Evolutionary conservation across 1,140 invertebrate genomes (phyloP).

Genomic region (Helicoverpa armigera): DNA sequence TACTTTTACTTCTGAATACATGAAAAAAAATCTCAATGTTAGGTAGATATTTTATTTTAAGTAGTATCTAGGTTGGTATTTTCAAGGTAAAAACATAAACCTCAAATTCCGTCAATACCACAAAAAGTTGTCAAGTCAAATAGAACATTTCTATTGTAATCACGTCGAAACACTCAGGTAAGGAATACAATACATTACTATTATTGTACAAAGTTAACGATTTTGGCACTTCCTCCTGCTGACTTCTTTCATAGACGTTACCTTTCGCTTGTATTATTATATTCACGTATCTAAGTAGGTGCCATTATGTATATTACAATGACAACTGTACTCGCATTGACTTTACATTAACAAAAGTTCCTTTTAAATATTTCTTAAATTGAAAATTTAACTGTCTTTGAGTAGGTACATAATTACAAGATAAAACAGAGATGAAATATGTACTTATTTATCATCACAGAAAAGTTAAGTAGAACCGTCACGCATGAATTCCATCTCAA

Average conservation of each 20-base stretch:
- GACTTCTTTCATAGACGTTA: slow-evolving; percentile 15
- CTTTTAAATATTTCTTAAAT: background rate
- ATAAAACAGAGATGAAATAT: slow-evolving; percentile 18
- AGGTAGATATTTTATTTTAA: background rate
- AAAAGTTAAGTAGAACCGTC: slow-evolving; percentile 33
- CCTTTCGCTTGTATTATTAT: slow-evolving; percentile 21
- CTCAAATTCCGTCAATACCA: background rate
- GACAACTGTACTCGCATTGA: background rate
- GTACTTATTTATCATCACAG: slow-evolving; percentile 7
- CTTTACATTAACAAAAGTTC: background rate
- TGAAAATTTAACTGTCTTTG: background rate
- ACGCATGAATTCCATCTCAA: slow-evolving; percentile 53
- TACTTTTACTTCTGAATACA: background rate
- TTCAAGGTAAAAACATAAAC: background rate
- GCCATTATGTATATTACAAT: background rate
- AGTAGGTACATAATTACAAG: slow-evolving; percentile 10
- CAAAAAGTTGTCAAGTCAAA: background rate
- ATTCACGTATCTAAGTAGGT: background rate
- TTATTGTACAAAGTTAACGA: slow-evolving; percentile 37
- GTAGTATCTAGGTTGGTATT: background rate
- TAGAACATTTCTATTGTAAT: slow-evolving; percentile 6
- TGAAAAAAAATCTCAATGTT: background rate
- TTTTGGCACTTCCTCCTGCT: slow-evolving; percentile 50
- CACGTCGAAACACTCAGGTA: slow-evolving; percentile 22
- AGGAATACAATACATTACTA: slow-evolving; percentile 10